Conservation (phyloP, 92 coral and sea anemone species). For the Parazoanthus atlanticus region DNA sequence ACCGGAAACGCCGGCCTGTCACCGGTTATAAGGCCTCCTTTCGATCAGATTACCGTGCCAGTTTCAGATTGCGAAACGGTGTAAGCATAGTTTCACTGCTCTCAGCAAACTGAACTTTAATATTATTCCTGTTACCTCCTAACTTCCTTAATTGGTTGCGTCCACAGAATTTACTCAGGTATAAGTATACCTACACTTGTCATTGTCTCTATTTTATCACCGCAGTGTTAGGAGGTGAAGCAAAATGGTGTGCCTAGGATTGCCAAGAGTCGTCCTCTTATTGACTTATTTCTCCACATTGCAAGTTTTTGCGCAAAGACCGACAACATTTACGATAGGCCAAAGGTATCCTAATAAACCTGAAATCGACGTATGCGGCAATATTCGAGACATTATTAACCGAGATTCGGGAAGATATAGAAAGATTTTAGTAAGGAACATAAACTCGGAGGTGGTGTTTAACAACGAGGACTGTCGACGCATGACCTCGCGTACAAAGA, state of each 20-base stretch:
- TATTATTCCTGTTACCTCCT: not conserved
- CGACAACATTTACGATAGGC: conserved; percentile 27
- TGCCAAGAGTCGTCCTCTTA: not conserved
- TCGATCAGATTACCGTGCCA: conserved; percentile 19
- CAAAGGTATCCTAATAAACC: conserved; percentile 64
- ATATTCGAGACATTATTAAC: conserved; percentile 83
- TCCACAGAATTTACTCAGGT: not conserved
- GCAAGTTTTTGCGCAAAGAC: conserved; percentile 32
- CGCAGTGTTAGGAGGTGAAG: no score
- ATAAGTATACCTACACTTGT: not conserved
- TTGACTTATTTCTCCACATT: not conserved
- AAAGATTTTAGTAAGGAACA: conserved; percentile 85
- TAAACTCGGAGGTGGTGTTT: conserved; percentile 70
- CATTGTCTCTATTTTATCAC: not conserved
- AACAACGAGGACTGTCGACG: conserved; percentile 81
- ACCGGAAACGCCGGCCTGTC: conserved; percentile 2
- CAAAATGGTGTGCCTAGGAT: not conserved
- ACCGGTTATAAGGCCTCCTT: not conserved
- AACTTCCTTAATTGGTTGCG: conserved; percentile 29
- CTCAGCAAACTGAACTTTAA: not conserved
- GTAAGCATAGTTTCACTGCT: not conserved
- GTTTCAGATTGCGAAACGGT: conserved; percentile 15
- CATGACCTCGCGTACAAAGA: conserved; percentile 92
- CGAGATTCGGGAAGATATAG: conserved; percentile 88
- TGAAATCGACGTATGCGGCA: conserved; percentile 84